A percentile compares a stretch with the other conserved stretches of the same genome.
Conservation (phyloP, 2,888 invertebrate species). For the Melanchra persicariae region DNA sequence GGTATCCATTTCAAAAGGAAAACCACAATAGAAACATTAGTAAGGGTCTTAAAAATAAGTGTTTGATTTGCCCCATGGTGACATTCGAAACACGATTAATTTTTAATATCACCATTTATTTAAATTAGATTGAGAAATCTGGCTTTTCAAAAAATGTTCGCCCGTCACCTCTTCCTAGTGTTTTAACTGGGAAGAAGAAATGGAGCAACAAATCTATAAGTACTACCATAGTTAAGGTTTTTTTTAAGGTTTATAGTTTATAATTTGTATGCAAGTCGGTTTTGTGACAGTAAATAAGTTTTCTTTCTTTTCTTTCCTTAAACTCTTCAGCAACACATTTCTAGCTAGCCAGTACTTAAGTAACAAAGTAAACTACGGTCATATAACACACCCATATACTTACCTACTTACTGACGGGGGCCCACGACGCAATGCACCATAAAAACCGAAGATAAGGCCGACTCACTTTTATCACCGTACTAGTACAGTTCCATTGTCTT, state of each 20-base stretch:
- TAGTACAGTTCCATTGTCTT: slow-evolving; percentile 64
- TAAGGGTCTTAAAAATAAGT: background rate
- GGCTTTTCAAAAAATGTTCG: too few species aligned
- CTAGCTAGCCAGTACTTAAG: slow-evolving; percentile 1
- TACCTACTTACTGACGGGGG: slow-evolving; percentile 67
- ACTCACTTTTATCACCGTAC: slow-evolving; percentile 83
- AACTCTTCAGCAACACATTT: background rate
- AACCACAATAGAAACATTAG: background rate
- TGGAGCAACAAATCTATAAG: background rate
- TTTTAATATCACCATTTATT: background rate
- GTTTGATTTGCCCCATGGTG: background rate
- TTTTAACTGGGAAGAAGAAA: background rate
- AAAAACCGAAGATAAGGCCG: slow-evolving; percentile 86
- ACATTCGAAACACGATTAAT: slow-evolving; percentile 1
- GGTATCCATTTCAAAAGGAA: background rate
- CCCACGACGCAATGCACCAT: slow-evolving; percentile 80
- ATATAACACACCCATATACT: slow-evolving; percentile 63
- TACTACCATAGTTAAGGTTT: too few species aligned
- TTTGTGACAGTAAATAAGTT: too few species aligned
- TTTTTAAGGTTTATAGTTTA: too few species aligned
- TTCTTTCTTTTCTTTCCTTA: too few species aligned
- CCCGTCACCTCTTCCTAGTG: background rate
- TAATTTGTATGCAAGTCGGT: too few species aligned
- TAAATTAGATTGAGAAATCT: background rate
- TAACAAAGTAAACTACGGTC: slow-evolving; percentile 52